A percentile compares a stretch with the other conserved stretches of the same genome.
These are phyloP conservation scores for Caenorhabditis inopinata DNA, from an alignment of 1,140 invertebrate genomes.

Conservation along the genomic window DNA sequence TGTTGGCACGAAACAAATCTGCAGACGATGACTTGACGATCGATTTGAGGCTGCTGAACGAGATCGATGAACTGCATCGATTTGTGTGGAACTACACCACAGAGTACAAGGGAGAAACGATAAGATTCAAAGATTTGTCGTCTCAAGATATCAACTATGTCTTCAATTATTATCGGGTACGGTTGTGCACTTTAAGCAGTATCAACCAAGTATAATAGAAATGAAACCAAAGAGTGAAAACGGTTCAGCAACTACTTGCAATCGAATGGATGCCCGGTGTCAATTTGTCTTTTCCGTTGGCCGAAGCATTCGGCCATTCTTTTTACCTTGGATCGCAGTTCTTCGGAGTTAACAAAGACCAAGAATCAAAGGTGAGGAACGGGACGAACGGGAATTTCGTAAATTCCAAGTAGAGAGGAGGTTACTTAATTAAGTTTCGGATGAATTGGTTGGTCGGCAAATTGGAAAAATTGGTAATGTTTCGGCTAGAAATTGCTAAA, in stretches of 20 bases:
- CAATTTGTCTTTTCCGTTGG: slow-evolving; percentile 39
- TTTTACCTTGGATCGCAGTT: slow-evolving; percentile 42
- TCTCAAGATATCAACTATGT: slow-evolving; percentile 40
- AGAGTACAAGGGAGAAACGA: not conserved
- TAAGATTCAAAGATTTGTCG: slow-evolving; percentile 28
- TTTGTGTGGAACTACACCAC: slow-evolving; percentile 35
- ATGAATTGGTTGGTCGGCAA: too few relatives aligned
- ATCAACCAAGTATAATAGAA: too few relatives aligned
- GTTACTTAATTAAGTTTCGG: too few relatives aligned
- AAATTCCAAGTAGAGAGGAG: too few relatives aligned
- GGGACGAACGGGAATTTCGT: too few relatives aligned
- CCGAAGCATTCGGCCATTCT: slow-evolving; percentile 30
- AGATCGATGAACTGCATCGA: slow-evolving; percentile 37
- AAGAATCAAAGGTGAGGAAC: slow-evolving; percentile 12
- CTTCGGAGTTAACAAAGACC: slow-evolving; percentile 38
- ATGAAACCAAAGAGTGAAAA: not conserved
- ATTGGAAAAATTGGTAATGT: too few relatives aligned
- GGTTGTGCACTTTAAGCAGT: not conserved
- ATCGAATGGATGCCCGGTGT: slow-evolving; percentile 19
- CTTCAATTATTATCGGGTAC: slow-evolving; percentile 38
- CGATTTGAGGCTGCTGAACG: not conserved
- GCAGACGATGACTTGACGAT: not conserved
- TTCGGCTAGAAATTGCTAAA: too few relatives aligned
- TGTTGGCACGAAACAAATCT: slow-evolving; percentile 9
- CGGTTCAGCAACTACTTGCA: not conserved